Evolutionary conservation across 2,888 invertebrate species (phyloP).

Genomic region (Cantharis lateralis): DNA sequence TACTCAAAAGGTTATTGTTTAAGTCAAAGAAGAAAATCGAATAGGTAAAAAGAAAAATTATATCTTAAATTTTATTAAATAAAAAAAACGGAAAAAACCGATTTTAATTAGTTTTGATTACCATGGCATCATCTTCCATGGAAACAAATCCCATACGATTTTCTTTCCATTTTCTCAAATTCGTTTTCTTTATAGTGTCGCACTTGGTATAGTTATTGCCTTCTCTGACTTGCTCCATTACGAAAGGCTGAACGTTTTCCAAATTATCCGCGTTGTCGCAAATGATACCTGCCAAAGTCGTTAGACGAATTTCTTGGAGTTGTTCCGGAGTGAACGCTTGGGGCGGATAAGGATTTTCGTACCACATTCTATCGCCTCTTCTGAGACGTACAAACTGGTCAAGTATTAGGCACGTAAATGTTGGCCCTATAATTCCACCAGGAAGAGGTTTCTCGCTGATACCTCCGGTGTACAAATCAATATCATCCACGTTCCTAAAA

Average conservation of each 20-base stretch:
- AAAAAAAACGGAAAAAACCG: not conserved
- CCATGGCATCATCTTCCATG: not conserved
- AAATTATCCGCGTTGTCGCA: slow-evolving; percentile 77
- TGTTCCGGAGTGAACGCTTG: slow-evolving; percentile 76
- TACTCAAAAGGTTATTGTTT: not conserved
- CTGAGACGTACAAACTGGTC: slow-evolving; percentile 85
- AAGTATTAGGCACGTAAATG: slow-evolving; percentile 80
- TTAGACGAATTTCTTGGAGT: slow-evolving; percentile 78
- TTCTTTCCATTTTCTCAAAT: slow-evolving; percentile 64
- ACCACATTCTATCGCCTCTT: slow-evolving; percentile 87
- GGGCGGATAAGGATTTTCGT: slow-evolving; percentile 71
- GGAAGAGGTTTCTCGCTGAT: slow-evolving; percentile 75
- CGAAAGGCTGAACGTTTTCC: slow-evolving; percentile 65
- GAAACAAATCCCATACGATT: not conserved
- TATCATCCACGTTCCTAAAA: slow-evolving; percentile 76
- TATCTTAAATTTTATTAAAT: not conserved
- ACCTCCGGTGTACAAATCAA: slow-evolving; percentile 88
- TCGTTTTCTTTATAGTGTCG: slow-evolving; percentile 62
- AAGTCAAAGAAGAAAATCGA: not conserved
- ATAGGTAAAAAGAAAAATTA: not conserved
- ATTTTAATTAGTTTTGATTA: not conserved
- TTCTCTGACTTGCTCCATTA: slow-evolving; percentile 68
- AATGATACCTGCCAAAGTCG: slow-evolving; percentile 72
- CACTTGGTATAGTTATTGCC: slow-evolving; percentile 68
- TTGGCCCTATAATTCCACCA: slow-evolving; percentile 81